Conservation (phyloP, 1,140 invertebrate species). For the Pectinophora gossypiella region DNA sequence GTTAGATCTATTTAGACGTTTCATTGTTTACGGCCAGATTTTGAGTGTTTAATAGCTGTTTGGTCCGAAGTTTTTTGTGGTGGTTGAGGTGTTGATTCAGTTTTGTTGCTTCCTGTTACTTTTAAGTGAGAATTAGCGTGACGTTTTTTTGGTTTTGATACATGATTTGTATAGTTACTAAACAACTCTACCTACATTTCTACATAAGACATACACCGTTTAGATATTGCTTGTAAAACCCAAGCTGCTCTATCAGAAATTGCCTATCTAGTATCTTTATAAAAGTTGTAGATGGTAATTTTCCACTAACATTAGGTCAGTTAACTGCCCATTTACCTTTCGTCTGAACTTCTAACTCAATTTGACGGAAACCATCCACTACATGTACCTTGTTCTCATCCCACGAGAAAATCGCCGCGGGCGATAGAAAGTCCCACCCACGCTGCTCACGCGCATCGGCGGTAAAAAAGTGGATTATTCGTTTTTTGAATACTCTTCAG, state of each 20-base stretch:
- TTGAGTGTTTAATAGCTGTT: constrained; percentile 32
- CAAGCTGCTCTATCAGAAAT: too few species aligned
- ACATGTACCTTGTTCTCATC: constrained; percentile 13
- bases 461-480: constrained; percentile 49
- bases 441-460: constrained; percentile 29
- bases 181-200: too few species aligned
- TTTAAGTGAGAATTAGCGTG: not conserved
- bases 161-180: too few species aligned
- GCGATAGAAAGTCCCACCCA: constrained; percentile 68
- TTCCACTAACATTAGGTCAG: too few species aligned
- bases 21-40: constrained; percentile 37
- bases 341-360: too few species aligned
- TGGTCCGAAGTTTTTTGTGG: constrained; percentile 7
- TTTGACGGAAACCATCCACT: not conserved
- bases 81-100: not conserved
- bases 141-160: too few species aligned
- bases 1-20: constrained; percentile 29
- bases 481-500: constrained; percentile 47
- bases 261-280: too few species aligned
- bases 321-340: not conserved
- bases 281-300: too few species aligned
- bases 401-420: constrained; percentile 51
- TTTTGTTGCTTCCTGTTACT: not conserved
- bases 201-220: too few species aligned
- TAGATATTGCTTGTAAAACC: too few species aligned